Evolutionary conservation across 2,113 vertebrate species (phyloP).

Genomic region (Dipodomys ordii): DNA sequence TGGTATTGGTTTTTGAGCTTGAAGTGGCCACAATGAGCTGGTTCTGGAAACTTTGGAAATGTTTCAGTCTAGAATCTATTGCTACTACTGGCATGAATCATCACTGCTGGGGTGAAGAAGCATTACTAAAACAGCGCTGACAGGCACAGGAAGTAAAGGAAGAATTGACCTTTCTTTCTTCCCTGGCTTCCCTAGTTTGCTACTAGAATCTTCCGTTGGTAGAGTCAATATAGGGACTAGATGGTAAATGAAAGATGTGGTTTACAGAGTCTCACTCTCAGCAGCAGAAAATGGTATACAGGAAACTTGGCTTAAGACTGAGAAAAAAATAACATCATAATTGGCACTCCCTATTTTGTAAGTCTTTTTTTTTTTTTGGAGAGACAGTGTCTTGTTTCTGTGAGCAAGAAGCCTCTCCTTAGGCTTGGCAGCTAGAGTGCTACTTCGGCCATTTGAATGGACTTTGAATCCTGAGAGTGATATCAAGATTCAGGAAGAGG

Average conservation of each 20-base stretch:
- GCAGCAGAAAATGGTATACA: conserved; percentile 1
- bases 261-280: conserved; percentile 9
- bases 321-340: conserved; percentile 10
- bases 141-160: conserved; percentile 50
- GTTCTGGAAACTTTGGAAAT: conserved; percentile 30
- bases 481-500: conserved; percentile 7
- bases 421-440: not conserved
- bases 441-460: conserved; percentile 3
- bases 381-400: not conserved
- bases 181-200: conserved; percentile 40
- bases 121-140: conserved; percentile 47
- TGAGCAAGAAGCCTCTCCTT: not conserved
- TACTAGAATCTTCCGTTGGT: conserved; percentile 32
- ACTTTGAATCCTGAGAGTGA: conserved; percentile 40
- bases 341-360: not conserved
- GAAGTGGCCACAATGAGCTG: not conserved
- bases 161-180: conserved; percentile 32
- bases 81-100: conserved; percentile 42
- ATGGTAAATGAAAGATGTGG: conserved; percentile 35
- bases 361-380: not conserved
- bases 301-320: conserved; percentile 8
- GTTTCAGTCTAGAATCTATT: not conserved
- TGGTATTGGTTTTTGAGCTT: not conserved
- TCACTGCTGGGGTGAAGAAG: conserved; percentile 47
- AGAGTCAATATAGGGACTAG: conserved; percentile 27